phyloP scores from a whole-genome alignment of 2,888 invertebrate species.

The Myopa tessellatipennis region DNA sequence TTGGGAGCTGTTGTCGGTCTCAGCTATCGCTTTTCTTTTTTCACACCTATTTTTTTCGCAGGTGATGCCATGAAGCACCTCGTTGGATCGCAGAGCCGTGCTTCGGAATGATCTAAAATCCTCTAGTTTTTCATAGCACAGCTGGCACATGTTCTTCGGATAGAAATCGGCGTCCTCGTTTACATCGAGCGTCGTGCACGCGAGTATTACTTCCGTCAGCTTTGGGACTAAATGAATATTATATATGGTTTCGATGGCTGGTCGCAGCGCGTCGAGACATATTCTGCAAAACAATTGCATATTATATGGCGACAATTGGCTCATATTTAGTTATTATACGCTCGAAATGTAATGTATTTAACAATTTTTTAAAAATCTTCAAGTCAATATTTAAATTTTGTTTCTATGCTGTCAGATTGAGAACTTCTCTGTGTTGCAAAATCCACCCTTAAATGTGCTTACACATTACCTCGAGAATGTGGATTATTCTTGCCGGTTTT shows the following conservation, averaged over 20 bases:
- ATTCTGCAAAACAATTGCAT: slow-evolving; percentile 58
- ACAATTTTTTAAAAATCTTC: too few relatives aligned
- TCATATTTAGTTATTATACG: slow-evolving; percentile 35
- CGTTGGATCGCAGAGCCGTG: slow-evolving; percentile 53
- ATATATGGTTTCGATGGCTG: slow-evolving; percentile 43
- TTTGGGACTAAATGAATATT: slow-evolving; percentile 51
- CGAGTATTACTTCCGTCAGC: slow-evolving; percentile 52
- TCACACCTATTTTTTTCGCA: background rate
- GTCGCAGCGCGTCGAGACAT: slow-evolving; percentile 54
- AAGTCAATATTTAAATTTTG: too few relatives aligned
- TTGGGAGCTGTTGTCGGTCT: background rate
- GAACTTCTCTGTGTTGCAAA: too few relatives aligned
- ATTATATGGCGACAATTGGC: slow-evolving; percentile 48
- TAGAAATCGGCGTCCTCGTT: slow-evolving; percentile 51
- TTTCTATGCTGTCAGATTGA: too few relatives aligned
- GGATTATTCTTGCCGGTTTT: too few relatives aligned
- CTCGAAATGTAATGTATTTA: too few relatives aligned
- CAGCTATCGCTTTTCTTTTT: too few relatives aligned
- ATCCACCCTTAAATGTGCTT: too few relatives aligned
- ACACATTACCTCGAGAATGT: too few relatives aligned
- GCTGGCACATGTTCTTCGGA: slow-evolving; percentile 55
- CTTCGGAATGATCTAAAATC: slow-evolving; percentile 56
- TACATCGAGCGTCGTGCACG: slow-evolving; percentile 56
- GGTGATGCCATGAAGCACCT: slow-evolving; percentile 36
- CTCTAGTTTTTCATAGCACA: slow-evolving; percentile 56